Percentiles rank a stretch among this genome's conserved stretches.
phyloP scores from a whole-genome alignment of 1,140 invertebrate species.

The Drosophila orena region DNA sequence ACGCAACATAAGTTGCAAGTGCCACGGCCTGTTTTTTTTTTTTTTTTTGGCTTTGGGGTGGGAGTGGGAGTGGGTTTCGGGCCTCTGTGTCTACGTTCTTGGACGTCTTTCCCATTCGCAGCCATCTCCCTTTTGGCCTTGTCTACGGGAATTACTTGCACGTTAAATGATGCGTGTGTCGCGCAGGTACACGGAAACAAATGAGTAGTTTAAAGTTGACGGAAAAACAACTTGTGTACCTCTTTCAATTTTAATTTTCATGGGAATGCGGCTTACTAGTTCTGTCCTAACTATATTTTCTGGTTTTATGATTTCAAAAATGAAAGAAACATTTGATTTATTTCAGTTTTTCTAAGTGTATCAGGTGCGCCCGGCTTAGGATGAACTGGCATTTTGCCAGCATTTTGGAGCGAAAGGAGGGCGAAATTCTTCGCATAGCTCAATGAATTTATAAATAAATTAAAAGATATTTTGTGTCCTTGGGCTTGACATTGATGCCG shows the following conservation, averaged over 20 bases:
- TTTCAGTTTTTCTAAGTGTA: conserved; percentile 26
- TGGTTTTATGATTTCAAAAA: neutral
- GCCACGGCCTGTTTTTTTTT: conserved; percentile 25
- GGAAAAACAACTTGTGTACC: no score
- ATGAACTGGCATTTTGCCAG: conserved; percentile 58
- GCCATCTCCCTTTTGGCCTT: conserved; percentile 24
- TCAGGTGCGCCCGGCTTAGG: conserved; percentile 29
- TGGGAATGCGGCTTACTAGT: no score
- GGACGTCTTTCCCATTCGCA: conserved; percentile 26
- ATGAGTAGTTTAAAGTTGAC: neutral
- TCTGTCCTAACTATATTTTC: no score
- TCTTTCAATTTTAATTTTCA: no score
- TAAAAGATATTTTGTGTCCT: conserved; percentile 71
- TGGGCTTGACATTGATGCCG: conserved; percentile 56
- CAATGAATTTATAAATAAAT: conserved; percentile 76
- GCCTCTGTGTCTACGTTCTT: conserved; percentile 3
- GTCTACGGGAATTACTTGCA: conserved; percentile 42
- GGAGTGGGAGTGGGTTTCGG: conserved; percentile 7
- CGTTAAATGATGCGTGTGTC: conserved; percentile 79
- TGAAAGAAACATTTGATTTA: no score
- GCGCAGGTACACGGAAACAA: conserved; percentile 22
- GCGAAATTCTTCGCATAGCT: conserved; percentile 41
- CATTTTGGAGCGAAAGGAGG: neutral
- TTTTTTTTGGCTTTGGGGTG: neutral
- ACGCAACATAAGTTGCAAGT: conserved; percentile 82